Conservation (phyloP, 2,888 invertebrate species). For the Macrosiphum euphorbiae region DNA sequence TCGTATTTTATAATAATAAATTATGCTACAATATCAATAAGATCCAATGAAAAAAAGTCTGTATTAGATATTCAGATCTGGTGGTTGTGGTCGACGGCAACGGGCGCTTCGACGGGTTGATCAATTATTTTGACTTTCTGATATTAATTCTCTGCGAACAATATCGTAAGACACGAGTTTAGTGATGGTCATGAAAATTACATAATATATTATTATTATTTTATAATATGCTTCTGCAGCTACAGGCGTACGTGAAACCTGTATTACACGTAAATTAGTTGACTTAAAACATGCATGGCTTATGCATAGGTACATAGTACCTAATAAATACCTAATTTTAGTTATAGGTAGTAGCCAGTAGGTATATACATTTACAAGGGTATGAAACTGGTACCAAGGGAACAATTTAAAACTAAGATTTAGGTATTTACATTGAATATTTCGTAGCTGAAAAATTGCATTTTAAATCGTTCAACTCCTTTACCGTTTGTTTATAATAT, state of each 20-base stretch:
- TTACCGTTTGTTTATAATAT: background rate
- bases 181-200: background rate
- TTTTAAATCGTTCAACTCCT: background rate
- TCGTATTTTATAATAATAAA: background rate
- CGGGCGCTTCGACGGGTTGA: conserved; percentile 72
- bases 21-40: conserved; percentile 2
- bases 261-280: background rate
- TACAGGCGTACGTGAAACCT: too few relatives aligned
- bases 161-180: conserved; percentile 24
- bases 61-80: conserved; percentile 7
- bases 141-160: conserved; percentile 76
- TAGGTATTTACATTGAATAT: background rate
- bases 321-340: background rate
- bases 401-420: background rate
- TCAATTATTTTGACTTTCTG: conserved; percentile 76
- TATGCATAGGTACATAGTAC: background rate
- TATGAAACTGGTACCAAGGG: background rate
- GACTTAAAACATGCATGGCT: background rate
- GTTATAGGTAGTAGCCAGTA: too few relatives aligned
- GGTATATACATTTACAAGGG: background rate
- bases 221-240: background rate
- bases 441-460: background rate
- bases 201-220: background rate
- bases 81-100: conserved; percentile 72
- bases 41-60: background rate